Evolutionary conservation across 2,888 invertebrate species (phyloP), one percentile per base, ranked within the genome.

Genomic region (Torymus auratus): DNA sequence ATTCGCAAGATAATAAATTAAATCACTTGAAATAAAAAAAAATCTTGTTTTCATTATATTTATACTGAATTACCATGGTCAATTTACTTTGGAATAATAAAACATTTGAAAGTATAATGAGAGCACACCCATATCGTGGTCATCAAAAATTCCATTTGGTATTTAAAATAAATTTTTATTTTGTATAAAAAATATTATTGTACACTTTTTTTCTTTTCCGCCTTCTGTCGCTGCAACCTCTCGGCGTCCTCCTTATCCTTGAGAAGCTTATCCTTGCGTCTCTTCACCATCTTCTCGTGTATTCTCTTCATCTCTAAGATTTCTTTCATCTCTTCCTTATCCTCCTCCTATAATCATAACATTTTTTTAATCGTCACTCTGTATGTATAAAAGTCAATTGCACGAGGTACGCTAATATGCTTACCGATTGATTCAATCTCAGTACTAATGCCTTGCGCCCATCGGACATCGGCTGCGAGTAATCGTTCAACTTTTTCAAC

Each of bases 381-480:
- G 12, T 64, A 60, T 2, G n/a, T n/a, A 28, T 11, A 50, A 64
- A 15, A 64, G 2, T 62, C 41, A 17, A 14, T 28, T 3, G 14
- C 0, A 7, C 52, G 28, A 15, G 12, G 53, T 64, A 10, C n/a
- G n/a, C n/a, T n/a, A 67, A 53, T 75, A n/a, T 13, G n/a, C 92
- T 92, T 91, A 97, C 98, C 88, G 96, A 95, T 93, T 98, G 97
- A 91, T 98, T 96, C 83, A 98, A 94, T 69, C 98, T 93, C 68
- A 98, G 91, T 0, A 98, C 97, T 60, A 98, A 91, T 0, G 98
- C 98, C 80, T 97, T 92, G 85, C 95, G 93, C 0, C 96, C 96
- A 88, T 95, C 96, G 0, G 96, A 96, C 97, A 96, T 98, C 0
- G 98, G 97, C 89, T 99, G 97, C 53, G 98, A 98, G 91, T 99